These are phyloP conservation scores for Epicampocera succincta DNA, from an alignment of 2,888 invertebrate genomes.

Conservation along the genomic window DNA sequence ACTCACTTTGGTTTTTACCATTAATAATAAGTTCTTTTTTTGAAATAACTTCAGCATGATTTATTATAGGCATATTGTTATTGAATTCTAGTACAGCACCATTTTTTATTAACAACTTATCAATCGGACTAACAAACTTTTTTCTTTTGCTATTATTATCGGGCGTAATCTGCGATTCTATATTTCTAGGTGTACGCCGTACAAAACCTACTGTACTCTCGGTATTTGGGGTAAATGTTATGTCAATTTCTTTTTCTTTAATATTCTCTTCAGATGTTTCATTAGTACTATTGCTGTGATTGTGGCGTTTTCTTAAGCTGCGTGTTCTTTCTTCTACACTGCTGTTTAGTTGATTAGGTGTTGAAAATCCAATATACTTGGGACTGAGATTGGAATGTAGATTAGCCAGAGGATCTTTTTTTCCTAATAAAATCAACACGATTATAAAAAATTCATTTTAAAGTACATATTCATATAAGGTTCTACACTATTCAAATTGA, in stretches of 20 bases:
- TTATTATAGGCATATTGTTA: constrained; percentile 64
- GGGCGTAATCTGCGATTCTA: constrained; percentile 48
- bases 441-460: constrained; percentile 19
- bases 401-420: constrained; percentile 75
- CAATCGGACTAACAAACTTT: constrained; percentile 78
- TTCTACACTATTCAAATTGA: constrained; percentile 2
- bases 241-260: constrained; percentile 44
- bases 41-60: constrained; percentile 27
- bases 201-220: constrained; percentile 64
- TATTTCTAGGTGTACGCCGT: constrained; percentile 59
- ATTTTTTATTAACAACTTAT: constrained; percentile 78
- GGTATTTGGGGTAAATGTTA: constrained; percentile 47
- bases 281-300: constrained; percentile 16
- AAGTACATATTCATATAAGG: not conserved
- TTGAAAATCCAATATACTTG: constrained; percentile 78
- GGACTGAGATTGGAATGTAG: constrained; percentile 79
- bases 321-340: constrained; percentile 72
- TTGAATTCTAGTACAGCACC: constrained; percentile 74
- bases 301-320: constrained; percentile 72
- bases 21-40: not conserved
- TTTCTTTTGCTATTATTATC: constrained; percentile 60
- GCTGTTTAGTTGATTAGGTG: constrained; percentile 70
- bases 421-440: constrained; percentile 67
- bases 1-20: constrained; percentile 17
- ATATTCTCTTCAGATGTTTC: constrained; percentile 30